Base-by-base conservation (phyloP, 1,140 invertebrate genomes). In the Drosophila subpulchrella region DNA sequence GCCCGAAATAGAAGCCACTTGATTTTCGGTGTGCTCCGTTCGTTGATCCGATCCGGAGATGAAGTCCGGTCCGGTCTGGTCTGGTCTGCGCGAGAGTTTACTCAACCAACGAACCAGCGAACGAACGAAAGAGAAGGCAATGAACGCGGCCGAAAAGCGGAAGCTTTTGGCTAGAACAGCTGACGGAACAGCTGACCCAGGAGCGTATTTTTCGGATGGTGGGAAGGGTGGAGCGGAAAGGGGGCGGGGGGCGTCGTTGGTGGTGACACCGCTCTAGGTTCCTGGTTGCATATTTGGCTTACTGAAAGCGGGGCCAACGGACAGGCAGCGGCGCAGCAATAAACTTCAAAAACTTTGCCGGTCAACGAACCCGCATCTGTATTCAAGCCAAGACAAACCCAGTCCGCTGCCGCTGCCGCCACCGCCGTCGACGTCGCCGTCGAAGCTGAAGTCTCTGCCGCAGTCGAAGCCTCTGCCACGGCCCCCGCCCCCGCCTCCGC, bases 261-360 rank as follows among this genome's bases (percentile, higher is more conserved):
- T 20, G 4, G 13, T 11, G 13, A n/a, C 12, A 38, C n/a, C 13
- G 3, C 36, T 34, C 41, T 27, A 44, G 55, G 85, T 83, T 82
- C 82, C 82, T 86, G 74, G 74, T 86, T 86, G 79, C 86, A 90
- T 90, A 90, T 86, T 86, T 83, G 86, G 76, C 82, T 78, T 61
- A 81, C 83, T 79, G 85, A 90, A 83, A 80, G 84, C 84, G 76
- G 75, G 79, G 66, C 74, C 57, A 61, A 68, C 61, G 34, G 44
- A 62, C 60, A 62, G 11, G 11, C 50, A 71, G 65, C 65, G 59
- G 70, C 63, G 62, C 74, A 83, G 81, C 76, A 76, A 68, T 76
- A 86, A 88, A 86, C 78, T 88, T 88, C 76, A 84, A 79, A 88
- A 88, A 68, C 72, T 73, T 70, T 50, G 50, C 56, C 84, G 84